Base-by-base conservation (phyloP, 2,113 vertebrate genomes). In the Antechinus stuartii region DNA sequence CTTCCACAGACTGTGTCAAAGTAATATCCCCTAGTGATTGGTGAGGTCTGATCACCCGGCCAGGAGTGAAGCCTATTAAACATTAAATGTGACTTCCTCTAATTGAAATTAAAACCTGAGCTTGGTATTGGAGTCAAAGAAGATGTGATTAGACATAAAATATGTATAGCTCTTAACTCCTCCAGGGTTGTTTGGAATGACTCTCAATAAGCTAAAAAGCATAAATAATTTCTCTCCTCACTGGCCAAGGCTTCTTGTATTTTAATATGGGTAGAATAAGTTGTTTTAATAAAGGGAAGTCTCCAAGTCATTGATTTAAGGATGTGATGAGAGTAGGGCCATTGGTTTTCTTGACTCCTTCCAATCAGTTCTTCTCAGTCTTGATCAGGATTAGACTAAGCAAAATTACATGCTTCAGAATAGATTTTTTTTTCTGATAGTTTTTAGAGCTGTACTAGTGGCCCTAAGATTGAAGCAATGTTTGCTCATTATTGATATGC, bases 121-220 rank as follows among this genome's bases (percentile, higher is more conserved):
- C 93, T 97, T 98, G 97, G 96, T 96, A 94, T 97, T 97, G 89
- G 35, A 98, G 95, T 98, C 98, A 96, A 93, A 93, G 76, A 97
- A 98, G 96, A 98, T 96, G 97, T 96, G 95, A 98, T 97, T 98
- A 97, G 98, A 97, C 94, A 98, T 98, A 95, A 98, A 98, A 98
- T 97, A 98, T 98, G 95, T 96, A 98, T 97, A 97, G 94, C 0
- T 35, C 25, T 96, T 98, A 97, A 96, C 96, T 98, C 95, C 95
- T 98, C 96, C 92, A 92, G 57, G 92, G 92, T 55, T 98, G 93
- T 68, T 76, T 94, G 92, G 91, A 95, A 96, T 92, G 96, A 93
- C 93, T 97, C 89, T 95, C 50, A 91, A 94, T 92, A 95, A 96
- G 61, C 46, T 35, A 96, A 55, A 35, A 90, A 94, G 93, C 55